Conservation (phyloP, 2,113 vertebrate species). For the Rhadina sibilatrix region DNA sequence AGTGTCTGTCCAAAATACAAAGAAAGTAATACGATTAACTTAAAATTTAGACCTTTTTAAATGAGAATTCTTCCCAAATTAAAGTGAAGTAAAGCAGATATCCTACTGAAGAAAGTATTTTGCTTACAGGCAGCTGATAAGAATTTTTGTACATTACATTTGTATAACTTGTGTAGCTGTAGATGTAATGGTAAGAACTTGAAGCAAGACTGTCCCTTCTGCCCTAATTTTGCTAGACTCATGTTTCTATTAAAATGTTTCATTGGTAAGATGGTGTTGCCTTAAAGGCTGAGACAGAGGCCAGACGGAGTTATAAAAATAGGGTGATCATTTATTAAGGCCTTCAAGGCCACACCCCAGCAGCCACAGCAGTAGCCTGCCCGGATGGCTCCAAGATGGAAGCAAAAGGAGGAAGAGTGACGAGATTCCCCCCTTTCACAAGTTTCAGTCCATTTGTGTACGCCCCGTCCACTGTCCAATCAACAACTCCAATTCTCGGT, state of each 20-base stretch:
- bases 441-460: too few species aligned
- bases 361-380: too few species aligned
- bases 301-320: too few species aligned
- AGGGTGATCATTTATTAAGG: too few species aligned
- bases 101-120: neutral
- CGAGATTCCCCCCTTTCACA: too few species aligned
- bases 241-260: neutral
- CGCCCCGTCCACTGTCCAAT: too few species aligned
- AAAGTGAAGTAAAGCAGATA: neutral
- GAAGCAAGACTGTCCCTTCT: neutral
- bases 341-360: too few species aligned
- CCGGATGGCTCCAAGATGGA: too few species aligned
- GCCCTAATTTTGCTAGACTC: neutral
- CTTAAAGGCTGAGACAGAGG: too few species aligned
- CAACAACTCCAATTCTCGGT: too few species aligned
- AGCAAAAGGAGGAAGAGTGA: too few species aligned
- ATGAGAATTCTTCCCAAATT: neutral
- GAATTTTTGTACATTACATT: neutral
- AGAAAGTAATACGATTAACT: neutral
- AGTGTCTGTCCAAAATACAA: neutral
- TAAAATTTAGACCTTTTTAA: neutral
- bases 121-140: neutral
- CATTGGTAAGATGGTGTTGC: neutral
- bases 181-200: neutral
- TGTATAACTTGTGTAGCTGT: neutral